Conservation (phyloP, 2,797 vertebrate genomes). For the Acestrorhynchus altus region DNA sequence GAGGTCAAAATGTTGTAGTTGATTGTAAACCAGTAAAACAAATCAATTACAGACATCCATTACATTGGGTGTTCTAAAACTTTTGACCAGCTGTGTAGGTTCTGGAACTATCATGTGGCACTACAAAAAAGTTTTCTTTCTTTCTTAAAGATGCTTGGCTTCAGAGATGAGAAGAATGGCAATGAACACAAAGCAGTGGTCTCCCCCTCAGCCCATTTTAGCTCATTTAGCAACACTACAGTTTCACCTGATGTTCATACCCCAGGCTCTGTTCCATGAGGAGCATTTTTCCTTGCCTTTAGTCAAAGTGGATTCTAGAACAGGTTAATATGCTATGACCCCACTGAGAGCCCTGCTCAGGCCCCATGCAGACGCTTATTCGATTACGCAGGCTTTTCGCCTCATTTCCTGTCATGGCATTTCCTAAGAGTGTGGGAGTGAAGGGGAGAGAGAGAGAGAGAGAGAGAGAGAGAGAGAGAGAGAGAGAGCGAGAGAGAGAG, state of each 20-base stretch:
- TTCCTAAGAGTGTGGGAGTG: conserved; percentile 26
- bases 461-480: background rate
- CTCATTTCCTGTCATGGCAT: conserved; percentile 35
- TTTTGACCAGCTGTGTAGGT: background rate
- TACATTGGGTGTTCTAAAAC: no score
- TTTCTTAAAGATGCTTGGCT: background rate
- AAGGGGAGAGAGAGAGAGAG: background rate
- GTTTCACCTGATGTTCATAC: conserved; percentile 37
- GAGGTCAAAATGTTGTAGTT: no score
- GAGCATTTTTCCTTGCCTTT: conserved; percentile 46
- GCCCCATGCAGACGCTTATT: conserved; percentile 61
- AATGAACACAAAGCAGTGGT: background rate
- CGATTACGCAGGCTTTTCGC: conserved; percentile 53
- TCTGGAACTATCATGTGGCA: no score
- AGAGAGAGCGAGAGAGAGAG: background rate
- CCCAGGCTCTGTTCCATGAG: conserved; percentile 23
- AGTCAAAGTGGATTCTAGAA: conserved; percentile 56
- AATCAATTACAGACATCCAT: no score
- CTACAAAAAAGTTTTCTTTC: no score
- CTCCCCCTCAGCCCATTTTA: conserved; percentile 18
- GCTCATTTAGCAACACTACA: conserved; percentile 40
- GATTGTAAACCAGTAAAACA: no score
- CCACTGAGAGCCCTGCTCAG: conserved; percentile 51
- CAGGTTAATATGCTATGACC: conserved; percentile 62
- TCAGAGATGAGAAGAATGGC: background rate